Conservation (phyloP, 2,888 invertebrate species). For the Pseudococcus jackbeardsleyi region DNA sequence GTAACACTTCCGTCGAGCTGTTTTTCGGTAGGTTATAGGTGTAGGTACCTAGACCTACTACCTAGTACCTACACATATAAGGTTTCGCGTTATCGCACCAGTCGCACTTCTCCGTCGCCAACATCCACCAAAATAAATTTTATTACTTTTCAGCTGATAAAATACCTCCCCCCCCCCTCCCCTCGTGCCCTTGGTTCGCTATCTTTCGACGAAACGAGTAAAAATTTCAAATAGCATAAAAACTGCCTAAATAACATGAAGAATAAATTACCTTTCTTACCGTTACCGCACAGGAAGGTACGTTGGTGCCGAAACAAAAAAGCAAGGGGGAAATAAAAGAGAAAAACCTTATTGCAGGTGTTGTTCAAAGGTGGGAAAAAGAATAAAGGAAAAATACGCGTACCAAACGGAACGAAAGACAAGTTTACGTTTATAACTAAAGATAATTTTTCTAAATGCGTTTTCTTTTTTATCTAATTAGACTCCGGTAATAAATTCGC, state of each 20-base stretch:
- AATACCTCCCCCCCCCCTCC: not conserved
- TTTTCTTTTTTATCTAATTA: constrained; percentile 19
- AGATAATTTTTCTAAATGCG: constrained; percentile 4
- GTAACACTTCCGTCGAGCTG: no score
- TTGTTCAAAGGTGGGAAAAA: no score
- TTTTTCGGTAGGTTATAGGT: no score
- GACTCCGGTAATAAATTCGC: constrained; percentile 28
- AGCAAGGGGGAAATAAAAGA: no score
- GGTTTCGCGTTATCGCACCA: not conserved
- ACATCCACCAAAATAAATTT: not conserved
- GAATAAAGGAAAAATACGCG: not conserved
- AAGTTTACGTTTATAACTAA: constrained; percentile 17
- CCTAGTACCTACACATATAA: no score
- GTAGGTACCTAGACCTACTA: no score
- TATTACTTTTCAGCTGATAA: constrained; percentile 17
- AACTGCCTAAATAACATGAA: no score
- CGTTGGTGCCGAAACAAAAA: no score
- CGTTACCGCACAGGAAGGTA: no score
- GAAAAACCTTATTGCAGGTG: no score
- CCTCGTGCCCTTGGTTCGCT: not conserved
- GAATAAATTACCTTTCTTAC: no score
- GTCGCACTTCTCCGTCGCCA: no score
- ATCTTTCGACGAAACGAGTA: not conserved
- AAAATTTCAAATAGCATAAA: not conserved
- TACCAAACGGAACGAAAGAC: not conserved